These are phyloP conservation scores for Metaphire vulgaris DNA, from an alignment of 1,140 invertebrate genomes.

Conservation along the genomic window DNA sequence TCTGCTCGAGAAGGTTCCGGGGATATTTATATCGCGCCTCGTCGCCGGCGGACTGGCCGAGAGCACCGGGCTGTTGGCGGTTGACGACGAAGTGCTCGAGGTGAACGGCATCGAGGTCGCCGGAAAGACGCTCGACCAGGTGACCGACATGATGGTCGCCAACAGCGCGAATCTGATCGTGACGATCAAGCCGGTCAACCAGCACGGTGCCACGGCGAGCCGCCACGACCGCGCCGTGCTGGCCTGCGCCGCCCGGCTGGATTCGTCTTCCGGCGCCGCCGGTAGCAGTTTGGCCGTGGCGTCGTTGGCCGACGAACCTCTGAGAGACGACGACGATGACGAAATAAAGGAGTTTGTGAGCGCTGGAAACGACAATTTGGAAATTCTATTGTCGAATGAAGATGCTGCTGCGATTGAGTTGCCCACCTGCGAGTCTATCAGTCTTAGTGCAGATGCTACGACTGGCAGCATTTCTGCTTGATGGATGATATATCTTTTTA, in stretches of 20 bases:
- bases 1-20: conserved; percentile 61
- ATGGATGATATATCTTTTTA: too few species aligned
- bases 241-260: neutral
- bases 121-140: conserved; percentile 80
- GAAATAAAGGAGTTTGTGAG: conserved; percentile 12
- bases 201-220: conserved; percentile 38
- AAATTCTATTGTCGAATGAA: too few species aligned
- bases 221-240: too few species aligned
- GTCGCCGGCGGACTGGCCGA: conserved; percentile 67
- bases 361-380: neutral
- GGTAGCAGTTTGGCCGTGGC: neutral
- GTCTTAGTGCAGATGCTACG: too few species aligned
- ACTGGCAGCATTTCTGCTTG: too few species aligned
- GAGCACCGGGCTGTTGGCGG: conserved; percentile 90
- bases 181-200: conserved; percentile 63
- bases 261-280: neutral
- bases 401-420: too few species aligned
- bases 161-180: conserved; percentile 98
- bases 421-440: too few species aligned
- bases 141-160: conserved; percentile 99
- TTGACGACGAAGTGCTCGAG: conserved; percentile 99
- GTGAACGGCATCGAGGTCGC: conserved; percentile 96
- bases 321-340: conserved; percentile 12
- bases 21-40: conserved; percentile 84
- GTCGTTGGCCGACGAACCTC: neutral